These are phyloP conservation scores for Channa maculata DNA, from an alignment of 2,113 vertebrate species.

Conservation along the genomic window DNA sequence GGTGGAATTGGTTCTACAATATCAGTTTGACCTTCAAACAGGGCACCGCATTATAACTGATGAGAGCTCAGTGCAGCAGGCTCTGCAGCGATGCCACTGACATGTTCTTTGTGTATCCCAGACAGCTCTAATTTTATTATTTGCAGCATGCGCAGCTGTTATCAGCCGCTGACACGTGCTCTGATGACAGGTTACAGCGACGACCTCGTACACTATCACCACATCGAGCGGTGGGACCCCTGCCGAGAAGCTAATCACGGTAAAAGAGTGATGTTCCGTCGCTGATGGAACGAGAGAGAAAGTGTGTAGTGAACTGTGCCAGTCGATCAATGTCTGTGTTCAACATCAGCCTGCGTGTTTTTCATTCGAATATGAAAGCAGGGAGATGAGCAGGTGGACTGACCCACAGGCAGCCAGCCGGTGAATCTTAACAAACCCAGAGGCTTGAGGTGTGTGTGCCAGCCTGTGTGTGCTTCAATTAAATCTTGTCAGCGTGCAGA, in stretches of 20 bases:
- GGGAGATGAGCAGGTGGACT: conserved; percentile 19
- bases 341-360: conserved; percentile 49
- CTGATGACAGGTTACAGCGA: conserved; percentile 11
- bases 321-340: conserved; percentile 47
- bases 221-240: neutral
- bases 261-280: conserved; percentile 1
- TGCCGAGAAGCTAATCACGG: conserved; percentile 35
- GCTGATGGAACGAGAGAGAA: neutral
- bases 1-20: neutral
- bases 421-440: conserved; percentile 42
- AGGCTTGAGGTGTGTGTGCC: neutral
- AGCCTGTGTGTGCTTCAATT: conserved; percentile 40
- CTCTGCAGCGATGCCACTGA: neutral
- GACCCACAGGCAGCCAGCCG: conserved; percentile 32
- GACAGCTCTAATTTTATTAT: conserved; percentile 14
- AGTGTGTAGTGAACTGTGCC: conserved; percentile 33
- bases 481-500: conserved; percentile 41
- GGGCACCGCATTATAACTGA: too few relatives aligned
- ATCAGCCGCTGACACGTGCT: conserved; percentile 13
- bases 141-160: conserved; percentile 29
- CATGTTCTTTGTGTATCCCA: neutral
- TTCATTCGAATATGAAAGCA: conserved; percentile 55
- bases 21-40: neutral
- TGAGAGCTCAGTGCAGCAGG: neutral
- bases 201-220: conserved; percentile 21